Evolutionary conservation across 2,113 vertebrate genomes (phyloP), one percentile per base, ranked within the genome.

Genomic region (Pelodiscus sinensis): DNA sequence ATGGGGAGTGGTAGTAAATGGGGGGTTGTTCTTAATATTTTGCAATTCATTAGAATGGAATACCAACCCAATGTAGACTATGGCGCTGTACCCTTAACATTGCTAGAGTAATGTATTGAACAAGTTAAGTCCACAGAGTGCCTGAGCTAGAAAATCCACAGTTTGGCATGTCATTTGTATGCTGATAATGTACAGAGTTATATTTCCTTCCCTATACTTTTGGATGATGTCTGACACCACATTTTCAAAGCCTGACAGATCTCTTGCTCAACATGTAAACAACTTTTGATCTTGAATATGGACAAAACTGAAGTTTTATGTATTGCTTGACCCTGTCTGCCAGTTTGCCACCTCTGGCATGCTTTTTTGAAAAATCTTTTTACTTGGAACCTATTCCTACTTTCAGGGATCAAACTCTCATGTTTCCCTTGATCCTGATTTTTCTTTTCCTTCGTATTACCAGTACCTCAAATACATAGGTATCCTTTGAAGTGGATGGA

Each of bases 201-300:
- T 81, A 81, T 93, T 92, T 90, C 10, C 31, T 87, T 90, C 15
- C 4, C 60, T 78, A 5, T 51, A 25, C 16, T 50, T 94, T 57
- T 81, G 22, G 9, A 31, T 35, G 3, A 7, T 90, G 8, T 44
- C 38, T 89, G 81, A 71, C 27, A 80, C 6, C 13, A 73, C 27
- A 2, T 89, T 22, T 91, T 89, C 92, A 65, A 90, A 87, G 4
- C 4, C 75, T 82, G 50, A 14, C 10, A 5, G 83, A 62, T 55
- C 13, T 79, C 19, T 80, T 73, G 7, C 11, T 86, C 56, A 79
- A 44, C 55, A 19, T 51, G 25, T 79, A 81, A 92, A 90, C 12
- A 78, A 51, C 21, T 88, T 84, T 57, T 77, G 22, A 65, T 55
- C 24, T 62, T 87, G 56, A 90, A 62, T 78, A 78, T 6, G 24